Evolutionary conservation across 1,140 invertebrate genomes (phyloP), one percentile per base, ranked within the genome.

Genomic region (Ceratina australensis): DNA sequence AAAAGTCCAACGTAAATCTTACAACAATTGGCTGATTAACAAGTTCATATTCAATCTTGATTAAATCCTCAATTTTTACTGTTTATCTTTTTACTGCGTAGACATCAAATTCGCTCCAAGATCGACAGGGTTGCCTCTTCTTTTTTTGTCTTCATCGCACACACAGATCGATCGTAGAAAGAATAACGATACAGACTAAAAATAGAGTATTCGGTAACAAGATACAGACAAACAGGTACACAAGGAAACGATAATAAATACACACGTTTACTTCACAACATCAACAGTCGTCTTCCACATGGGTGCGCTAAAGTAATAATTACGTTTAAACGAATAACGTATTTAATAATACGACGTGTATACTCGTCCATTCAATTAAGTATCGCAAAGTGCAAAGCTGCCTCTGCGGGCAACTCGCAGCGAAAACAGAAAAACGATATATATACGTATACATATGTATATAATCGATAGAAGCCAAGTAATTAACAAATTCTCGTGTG

Each of bases 201-300:
- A 72, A 72, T 63, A 52, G 2, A 52, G 47, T 56, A 76, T 42
- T 79, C 56, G 63, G 56, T 79, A n/a, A 24, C 69, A 67, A 83
- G 67, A 71, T 84, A 83, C 82, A 71, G 52, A 79, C 66, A 82
- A 57, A 83, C 56, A 76, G 26, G 54, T 68, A 72, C 60, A 47
- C 56, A 69, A 80, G 77, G 63, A 22, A 59, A 67, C 42, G 22
- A 83, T 79, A 84, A 74, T 13, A n/a, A 61, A 33, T 52, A 76
- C 73, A 76, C 54, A 76, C 73, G 73, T 81, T 66, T 81, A 85
- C 72, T 80, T 80, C 75, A 87, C 86, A 87, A 86, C 87, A 87
- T 47, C 80, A 74, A 88, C 84, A 86, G 69, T 87, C 82, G 63
- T 60, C 50, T 81, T 82, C 69, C 66, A 85, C 72, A 78, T 61